These are phyloP conservation scores for Doris montereyensis DNA, from an alignment of 2,888 invertebrate genomes.

Conservation along the genomic window DNA sequence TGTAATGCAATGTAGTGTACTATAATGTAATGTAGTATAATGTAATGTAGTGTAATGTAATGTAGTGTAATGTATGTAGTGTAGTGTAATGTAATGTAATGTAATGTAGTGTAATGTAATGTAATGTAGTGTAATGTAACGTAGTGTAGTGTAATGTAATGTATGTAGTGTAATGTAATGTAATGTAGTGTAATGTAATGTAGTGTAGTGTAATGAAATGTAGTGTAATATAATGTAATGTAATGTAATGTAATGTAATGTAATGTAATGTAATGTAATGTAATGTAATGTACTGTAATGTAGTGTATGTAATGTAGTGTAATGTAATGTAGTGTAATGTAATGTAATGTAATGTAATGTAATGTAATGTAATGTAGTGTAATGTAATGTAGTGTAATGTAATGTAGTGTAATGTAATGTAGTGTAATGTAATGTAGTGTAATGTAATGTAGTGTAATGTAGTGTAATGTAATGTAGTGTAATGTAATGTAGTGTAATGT, in stretches of 20 bases:
- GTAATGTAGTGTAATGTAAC: too few species aligned
- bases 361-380: slow-evolving; percentile 24
- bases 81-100: neutral
- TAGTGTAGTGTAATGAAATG: too few species aligned
- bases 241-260: too few species aligned
- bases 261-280: neutral
- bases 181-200: too few species aligned
- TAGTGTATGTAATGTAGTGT: too few species aligned
- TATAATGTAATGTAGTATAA: neutral
- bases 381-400: slow-evolving; percentile 23
- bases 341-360: slow-evolving; percentile 20
- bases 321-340: slow-evolving; percentile 21
- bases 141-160: too few species aligned
- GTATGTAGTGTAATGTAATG: too few species aligned
- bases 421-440: slow-evolving; percentile 22
- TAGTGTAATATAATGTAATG: too few species aligned
- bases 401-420: slow-evolving; percentile 25
- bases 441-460: slow-evolving; percentile 16
- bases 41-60: neutral
- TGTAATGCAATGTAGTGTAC: too few species aligned
- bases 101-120: too few species aligned
- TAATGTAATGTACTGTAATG: neutral
- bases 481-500: slow-evolving; percentile 24
- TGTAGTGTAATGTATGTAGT: neutral
- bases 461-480: slow-evolving; percentile 29